Conservation (phyloP, 1,140 invertebrate species). For the Chionoecetes opilio region DNA sequence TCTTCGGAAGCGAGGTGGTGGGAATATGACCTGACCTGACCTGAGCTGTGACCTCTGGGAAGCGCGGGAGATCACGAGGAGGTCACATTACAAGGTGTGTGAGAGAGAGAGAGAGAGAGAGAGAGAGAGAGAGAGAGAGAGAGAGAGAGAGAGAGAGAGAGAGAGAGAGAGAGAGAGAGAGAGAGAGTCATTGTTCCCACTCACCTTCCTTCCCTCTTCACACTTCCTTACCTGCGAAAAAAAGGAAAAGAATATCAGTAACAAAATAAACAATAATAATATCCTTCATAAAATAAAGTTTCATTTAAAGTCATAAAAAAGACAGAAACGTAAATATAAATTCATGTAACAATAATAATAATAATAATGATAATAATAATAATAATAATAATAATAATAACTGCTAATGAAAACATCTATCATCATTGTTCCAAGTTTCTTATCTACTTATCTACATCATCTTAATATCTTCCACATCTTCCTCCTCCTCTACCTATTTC, state of each 20-base stretch:
- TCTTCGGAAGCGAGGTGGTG: neutral
- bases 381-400: slow-evolving; percentile 32
- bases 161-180: slow-evolving; percentile 52
- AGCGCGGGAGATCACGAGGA: neutral
- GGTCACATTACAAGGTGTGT: neutral
- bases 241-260: neutral
- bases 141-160: slow-evolving; percentile 53
- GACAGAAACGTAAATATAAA: neutral
- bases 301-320: too few relatives aligned
- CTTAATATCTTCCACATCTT: neutral
- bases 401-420: neutral
- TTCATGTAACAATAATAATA: neutral
- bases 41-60: neutral
- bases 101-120: slow-evolving; percentile 18
- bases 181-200: neutral
- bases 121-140: slow-evolving; percentile 18
- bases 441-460: neutral
- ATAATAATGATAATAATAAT: slow-evolving; percentile 29
- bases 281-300: too few relatives aligned
- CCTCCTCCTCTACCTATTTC: neutral
- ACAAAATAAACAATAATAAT: neutral
- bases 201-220: neutral
- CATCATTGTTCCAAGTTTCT: neutral
- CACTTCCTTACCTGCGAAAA: slow-evolving; percentile 1
- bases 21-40: neutral